Conservation (phyloP, 2,888 invertebrate species). For the Ceramica pisi region DNA sequence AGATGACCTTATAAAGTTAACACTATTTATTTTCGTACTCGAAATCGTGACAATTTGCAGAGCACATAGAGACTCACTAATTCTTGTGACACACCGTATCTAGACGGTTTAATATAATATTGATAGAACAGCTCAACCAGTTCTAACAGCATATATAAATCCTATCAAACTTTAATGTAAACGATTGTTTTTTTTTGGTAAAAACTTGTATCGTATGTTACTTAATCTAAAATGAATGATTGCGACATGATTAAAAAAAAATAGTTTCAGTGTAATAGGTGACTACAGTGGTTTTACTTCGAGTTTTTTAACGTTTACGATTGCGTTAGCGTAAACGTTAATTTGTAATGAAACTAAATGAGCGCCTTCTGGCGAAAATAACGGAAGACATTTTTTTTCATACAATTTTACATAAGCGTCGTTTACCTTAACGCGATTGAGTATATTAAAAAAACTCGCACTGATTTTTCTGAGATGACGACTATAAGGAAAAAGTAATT, state of each 20-base stretch:
- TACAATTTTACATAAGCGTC: too few species aligned
- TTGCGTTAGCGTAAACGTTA: too few species aligned
- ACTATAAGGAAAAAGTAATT: too few species aligned
- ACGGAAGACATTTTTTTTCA: too few species aligned
- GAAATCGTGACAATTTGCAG: constrained; percentile 12
- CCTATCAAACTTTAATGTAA: not conserved
- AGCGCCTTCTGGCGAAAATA: too few species aligned
- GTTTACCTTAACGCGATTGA: too few species aligned
- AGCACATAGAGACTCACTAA: not conserved
- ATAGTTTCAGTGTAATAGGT: not conserved
- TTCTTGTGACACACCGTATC: not conserved
- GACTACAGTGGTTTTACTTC: too few species aligned
- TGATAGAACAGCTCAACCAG: not conserved
- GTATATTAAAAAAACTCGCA: too few species aligned
- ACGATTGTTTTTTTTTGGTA: not conserved
- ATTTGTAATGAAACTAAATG: too few species aligned
- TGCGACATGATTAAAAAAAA: not conserved
- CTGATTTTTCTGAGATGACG: too few species aligned
- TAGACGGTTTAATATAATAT: not conserved
- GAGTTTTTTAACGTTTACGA: too few species aligned
- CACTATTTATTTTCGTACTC: not conserved
- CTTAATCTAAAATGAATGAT: not conserved
- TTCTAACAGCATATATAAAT: not conserved
- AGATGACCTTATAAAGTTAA: not conserved
- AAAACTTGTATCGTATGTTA: not conserved